Percentiles rank a stretch among this genome's conserved stretches.
Evolutionary conservation across 2,113 vertebrate species (phyloP).

Genomic region (Euleptes europaea): DNA sequence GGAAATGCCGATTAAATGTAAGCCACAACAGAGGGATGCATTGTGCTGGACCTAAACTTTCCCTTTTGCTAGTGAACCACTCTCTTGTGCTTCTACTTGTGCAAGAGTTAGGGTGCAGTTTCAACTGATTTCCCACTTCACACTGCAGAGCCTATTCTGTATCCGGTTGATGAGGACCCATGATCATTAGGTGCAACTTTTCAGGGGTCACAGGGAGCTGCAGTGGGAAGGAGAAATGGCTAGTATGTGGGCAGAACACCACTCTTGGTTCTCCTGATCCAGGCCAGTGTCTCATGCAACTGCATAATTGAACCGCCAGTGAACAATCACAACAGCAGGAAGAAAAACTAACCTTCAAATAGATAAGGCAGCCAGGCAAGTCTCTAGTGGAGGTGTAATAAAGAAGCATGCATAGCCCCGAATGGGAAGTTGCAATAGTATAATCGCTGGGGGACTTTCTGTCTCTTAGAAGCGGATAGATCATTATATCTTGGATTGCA

Average conservation of each 20-base stretch:
- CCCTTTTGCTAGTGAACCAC: too few species aligned
- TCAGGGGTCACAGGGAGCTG: too few species aligned
- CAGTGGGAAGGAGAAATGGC: too few species aligned
- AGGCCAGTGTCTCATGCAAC: not conserved
- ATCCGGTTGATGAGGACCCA: too few species aligned
- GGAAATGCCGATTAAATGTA: not conserved
- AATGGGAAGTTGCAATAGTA: not conserved
- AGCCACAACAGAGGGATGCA: not conserved
- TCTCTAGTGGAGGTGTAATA: not conserved
- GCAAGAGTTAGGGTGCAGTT: too few species aligned
- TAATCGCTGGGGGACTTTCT: conserved; percentile 3
- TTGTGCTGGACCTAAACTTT: too few species aligned
- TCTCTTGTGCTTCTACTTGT: too few species aligned
- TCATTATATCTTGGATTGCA: not conserved
- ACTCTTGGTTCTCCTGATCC: too few species aligned
- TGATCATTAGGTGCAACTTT: too few species aligned
- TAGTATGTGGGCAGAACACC: too few species aligned
- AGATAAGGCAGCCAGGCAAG: not conserved
- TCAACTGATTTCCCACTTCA: too few species aligned
- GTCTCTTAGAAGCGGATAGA: not conserved
- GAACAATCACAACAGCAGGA: not conserved
- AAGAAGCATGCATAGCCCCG: not conserved
- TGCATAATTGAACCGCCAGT: conserved; percentile 12
- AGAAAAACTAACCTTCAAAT: conserved; percentile 12
- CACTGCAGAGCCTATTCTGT: too few species aligned